These are phyloP conservation scores for Neodiprion virginianus DNA, from an alignment of 1,140 invertebrate species.

Conservation along the genomic window DNA sequence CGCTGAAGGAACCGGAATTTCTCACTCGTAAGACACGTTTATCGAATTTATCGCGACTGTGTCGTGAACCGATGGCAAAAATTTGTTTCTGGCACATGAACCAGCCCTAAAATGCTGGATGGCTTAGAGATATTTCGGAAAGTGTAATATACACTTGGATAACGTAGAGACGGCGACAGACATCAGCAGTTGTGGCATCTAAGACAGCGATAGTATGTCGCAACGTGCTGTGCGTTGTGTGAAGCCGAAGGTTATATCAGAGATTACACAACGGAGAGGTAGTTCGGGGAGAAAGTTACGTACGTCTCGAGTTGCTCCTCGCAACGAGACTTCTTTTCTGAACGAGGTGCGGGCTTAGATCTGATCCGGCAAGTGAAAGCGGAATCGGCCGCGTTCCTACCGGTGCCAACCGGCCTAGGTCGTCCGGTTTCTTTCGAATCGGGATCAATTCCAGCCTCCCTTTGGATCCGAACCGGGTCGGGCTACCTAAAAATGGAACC, in stretches of 20 bases:
- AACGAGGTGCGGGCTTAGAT: neutral
- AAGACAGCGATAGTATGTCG: slow-evolving; percentile 45
- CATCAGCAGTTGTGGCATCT: neutral
- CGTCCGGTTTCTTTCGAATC: too few species aligned
- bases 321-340: neutral
- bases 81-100: too few species aligned
- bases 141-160: neutral
- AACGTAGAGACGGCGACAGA: neutral
- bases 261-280: slow-evolving; percentile 52
- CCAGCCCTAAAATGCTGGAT: too few species aligned
- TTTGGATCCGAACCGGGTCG: too few species aligned
- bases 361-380: neutral
- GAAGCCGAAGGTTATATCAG: slow-evolving; percentile 62
- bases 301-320: slow-evolving; percentile 1
- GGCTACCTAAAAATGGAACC: too few species aligned
- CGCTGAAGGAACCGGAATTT: slow-evolving; percentile 49
- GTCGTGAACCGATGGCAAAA: neutral
- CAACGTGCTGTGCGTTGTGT: slow-evolving; percentile 51
- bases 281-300: slow-evolving; percentile 33
- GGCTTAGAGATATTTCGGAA: too few species aligned
- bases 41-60: slow-evolving; percentile 1
- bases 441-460: too few species aligned
- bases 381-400: neutral
- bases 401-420: too few species aligned
- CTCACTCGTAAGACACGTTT: slow-evolving; percentile 49